These are phyloP conservation scores for Eunapius fragilis DNA, from an alignment of 37 sponge, comb jelly and placozoan species.

Conservation along the genomic window DNA sequence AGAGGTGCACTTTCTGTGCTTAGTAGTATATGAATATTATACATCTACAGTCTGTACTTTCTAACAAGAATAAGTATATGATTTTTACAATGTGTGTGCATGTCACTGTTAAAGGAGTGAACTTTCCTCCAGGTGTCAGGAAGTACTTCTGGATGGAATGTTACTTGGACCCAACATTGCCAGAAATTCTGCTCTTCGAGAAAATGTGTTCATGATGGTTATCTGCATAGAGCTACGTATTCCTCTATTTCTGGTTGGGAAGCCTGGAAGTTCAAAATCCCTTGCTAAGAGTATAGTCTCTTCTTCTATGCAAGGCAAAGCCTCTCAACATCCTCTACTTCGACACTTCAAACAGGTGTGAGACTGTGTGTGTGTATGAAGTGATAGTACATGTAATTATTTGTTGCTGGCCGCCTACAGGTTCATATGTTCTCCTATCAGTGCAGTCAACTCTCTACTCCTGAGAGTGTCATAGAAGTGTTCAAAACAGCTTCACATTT, in stretches of 20 bases:
- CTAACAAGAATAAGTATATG: too few relatives aligned
- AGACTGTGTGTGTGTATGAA: background rate
- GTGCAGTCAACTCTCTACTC: slow-evolving; percentile 88
- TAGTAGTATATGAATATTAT: too few relatives aligned
- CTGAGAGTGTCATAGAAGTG: slow-evolving; percentile 82
- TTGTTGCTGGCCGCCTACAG: slow-evolving; percentile 1
- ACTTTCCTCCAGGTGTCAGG: slow-evolving; percentile 67
- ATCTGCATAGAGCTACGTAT: slow-evolving; percentile 91
- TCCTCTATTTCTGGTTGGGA: slow-evolving; percentile 90
- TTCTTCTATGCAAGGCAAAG: slow-evolving; percentile 78
- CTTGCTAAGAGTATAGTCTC: slow-evolving; percentile 84
- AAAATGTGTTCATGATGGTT: slow-evolving; percentile 97
- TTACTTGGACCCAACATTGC: slow-evolving; percentile 80
- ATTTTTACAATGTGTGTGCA: too few relatives aligned
- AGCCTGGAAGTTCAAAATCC: slow-evolving; percentile 94
- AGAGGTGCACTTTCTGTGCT: too few relatives aligned
- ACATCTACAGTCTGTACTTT: too few relatives aligned
- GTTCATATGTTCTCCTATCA: slow-evolving; percentile 87
- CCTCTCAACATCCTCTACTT: slow-evolving; percentile 59
- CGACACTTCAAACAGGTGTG: slow-evolving; percentile 70
- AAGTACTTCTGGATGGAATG: slow-evolving; percentile 79
- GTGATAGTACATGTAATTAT: background rate
- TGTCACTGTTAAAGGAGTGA: too few relatives aligned
- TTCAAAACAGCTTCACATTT: slow-evolving; percentile 69
- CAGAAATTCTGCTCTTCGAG: slow-evolving; percentile 83